These are phyloP conservation scores for Corythornis cristatus DNA, from an alignment of 2,113 vertebrate species.

Conservation along the genomic window DNA sequence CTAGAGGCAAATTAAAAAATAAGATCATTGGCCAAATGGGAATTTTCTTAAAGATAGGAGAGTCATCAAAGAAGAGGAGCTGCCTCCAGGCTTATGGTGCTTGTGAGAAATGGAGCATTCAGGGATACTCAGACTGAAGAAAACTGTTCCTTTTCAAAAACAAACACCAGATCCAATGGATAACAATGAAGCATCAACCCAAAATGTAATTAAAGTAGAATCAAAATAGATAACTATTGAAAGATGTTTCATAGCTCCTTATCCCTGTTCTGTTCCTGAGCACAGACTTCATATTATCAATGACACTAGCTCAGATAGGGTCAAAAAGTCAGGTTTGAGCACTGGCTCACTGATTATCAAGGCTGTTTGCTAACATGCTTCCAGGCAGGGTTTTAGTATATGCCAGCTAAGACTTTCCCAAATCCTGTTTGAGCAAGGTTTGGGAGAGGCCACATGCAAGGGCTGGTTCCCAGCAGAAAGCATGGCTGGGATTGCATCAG, in stretches of 20 bases:
- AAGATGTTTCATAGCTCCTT: neutral
- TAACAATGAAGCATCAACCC: neutral
- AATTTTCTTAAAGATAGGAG: neutral
- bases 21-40: neutral
- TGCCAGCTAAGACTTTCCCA: neutral
- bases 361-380: neutral
- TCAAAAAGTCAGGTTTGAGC: neutral
- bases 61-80: neutral
- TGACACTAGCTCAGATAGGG: neutral
- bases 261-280: neutral
- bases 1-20: neutral
- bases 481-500: neutral
- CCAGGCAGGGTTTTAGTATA: neutral
- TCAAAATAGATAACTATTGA: neutral
- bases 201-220: neutral
- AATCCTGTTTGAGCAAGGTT: neutral
- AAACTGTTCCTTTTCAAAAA: constrained; percentile 15
- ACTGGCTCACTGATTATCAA: neutral
- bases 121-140: neutral
- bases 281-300: neutral
- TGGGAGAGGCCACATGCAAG: neutral
- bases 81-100: neutral
- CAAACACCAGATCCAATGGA: neutral
- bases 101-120: neutral
- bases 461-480: neutral